phyloP scores from a whole-genome alignment of 1,140 invertebrate species.

The Epicauta chinensis region DNA sequence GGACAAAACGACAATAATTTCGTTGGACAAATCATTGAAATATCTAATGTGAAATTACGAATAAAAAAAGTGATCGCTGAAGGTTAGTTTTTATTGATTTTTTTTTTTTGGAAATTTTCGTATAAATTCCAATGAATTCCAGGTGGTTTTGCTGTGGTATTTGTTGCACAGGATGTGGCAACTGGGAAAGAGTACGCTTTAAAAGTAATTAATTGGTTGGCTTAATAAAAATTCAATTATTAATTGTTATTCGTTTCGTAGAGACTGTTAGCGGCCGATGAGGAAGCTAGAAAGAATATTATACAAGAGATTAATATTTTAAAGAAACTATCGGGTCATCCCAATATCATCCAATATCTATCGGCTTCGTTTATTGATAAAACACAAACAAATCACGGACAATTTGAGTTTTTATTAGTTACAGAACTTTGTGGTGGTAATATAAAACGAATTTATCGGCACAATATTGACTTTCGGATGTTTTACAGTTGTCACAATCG shows the following conservation, averaged over 20 bases:
- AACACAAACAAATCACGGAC: slow-evolving; percentile 56
- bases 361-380: slow-evolving; percentile 69
- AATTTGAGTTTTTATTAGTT: slow-evolving; percentile 38
- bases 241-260: slow-evolving; percentile 37
- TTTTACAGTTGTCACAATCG: too few relatives aligned
- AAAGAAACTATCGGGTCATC: slow-evolving; percentile 70
- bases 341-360: slow-evolving; percentile 75
- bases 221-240: slow-evolving; percentile 9
- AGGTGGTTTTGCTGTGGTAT: slow-evolving; percentile 95
- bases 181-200: slow-evolving; percentile 86
- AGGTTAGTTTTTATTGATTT: slow-evolving; percentile 55
- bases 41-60: slow-evolving; percentile 80
- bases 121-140: too few relatives aligned
- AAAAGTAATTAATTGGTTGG: slow-evolving; percentile 52
- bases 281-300: slow-evolving; percentile 68
- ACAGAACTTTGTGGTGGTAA: slow-evolving; percentile 39
- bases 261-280: slow-evolving; percentile 71
- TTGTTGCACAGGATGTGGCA: slow-evolving; percentile 81
- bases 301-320: slow-evolving; percentile 73
- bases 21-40: slow-evolving; percentile 83
- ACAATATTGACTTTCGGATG: too few relatives aligned
- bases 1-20: slow-evolving; percentile 74
- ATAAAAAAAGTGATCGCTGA: slow-evolving; percentile 89
- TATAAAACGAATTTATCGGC: slow-evolving; percentile 1
- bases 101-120: slow-evolving; percentile 24